These are phyloP conservation scores for Gymnarchus niloticus DNA, from an alignment of 2,113 vertebrate genomes.

Conservation along the genomic window DNA sequence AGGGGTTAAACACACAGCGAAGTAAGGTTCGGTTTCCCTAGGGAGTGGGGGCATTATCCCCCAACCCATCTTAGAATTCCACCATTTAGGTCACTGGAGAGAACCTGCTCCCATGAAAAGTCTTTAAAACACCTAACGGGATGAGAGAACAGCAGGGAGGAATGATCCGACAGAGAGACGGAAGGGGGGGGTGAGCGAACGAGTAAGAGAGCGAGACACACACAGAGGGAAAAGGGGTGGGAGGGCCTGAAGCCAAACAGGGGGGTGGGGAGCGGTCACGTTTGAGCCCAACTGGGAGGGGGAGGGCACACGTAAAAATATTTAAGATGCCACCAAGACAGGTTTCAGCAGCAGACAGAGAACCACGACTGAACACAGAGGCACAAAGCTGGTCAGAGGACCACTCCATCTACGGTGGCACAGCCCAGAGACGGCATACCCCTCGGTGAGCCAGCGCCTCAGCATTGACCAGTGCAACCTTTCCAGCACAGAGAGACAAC, in stretches of 20 bases:
- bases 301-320: constrained; percentile 74
- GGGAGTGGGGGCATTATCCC: not conserved
- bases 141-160: constrained; percentile 58
- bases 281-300: constrained; percentile 48
- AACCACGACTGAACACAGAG: constrained; percentile 46
- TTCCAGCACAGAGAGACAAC: not conserved
- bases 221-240: constrained; percentile 24
- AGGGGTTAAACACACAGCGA: constrained; percentile 12
- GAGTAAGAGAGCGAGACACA: constrained; percentile 20
- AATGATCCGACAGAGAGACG: constrained; percentile 25
- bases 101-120: constrained; percentile 27
- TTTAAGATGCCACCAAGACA: constrained; percentile 79
- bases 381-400: constrained; percentile 39
- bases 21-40: not conserved
- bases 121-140: constrained; percentile 60
- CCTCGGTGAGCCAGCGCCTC: not conserved
- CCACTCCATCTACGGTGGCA: not conserved
- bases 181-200: not conserved
- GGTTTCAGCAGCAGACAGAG: constrained; percentile 50
- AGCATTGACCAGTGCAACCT: not conserved
- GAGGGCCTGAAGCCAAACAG: constrained; percentile 49
- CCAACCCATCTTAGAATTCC: not conserved
- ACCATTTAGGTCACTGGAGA: not conserved
- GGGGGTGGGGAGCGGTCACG: constrained; percentile 46
- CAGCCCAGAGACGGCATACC: not conserved